Conservation (phyloP, 2,888 invertebrate species). For the Julus scanicus region DNA sequence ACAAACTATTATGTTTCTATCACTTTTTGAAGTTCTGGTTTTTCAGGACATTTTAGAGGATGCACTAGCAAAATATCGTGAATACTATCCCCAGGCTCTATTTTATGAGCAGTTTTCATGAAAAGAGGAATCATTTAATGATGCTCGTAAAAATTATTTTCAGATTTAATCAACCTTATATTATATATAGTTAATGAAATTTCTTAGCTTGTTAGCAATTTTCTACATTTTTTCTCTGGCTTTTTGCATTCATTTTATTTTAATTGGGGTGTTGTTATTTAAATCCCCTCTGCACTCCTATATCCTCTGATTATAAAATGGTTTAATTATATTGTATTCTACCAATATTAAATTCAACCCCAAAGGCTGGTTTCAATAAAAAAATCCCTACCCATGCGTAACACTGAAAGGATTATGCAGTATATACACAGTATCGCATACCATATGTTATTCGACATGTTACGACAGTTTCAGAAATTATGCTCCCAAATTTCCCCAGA, state of each 20-base stretch:
- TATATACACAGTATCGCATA: neutral
- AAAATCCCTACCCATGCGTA: neutral
- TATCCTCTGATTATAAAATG: slow-evolving; percentile 36
- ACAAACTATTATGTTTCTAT: slow-evolving; percentile 40
- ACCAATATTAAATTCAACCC: slow-evolving; percentile 40
- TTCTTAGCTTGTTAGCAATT: slow-evolving; percentile 31
- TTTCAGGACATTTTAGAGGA: neutral
- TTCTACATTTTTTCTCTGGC: neutral
- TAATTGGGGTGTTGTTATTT: slow-evolving; percentile 42
- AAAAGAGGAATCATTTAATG: slow-evolving; percentile 43
- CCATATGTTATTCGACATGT: neutral
- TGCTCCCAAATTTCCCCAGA: neutral
- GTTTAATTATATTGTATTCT: slow-evolving; percentile 28
- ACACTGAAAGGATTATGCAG: neutral
- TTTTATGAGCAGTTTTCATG: slow-evolving; percentile 40
- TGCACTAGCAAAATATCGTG: neutral
- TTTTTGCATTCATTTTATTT: slow-evolving; percentile 23
- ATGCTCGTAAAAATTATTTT: slow-evolving; percentile 40
- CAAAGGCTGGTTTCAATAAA: slow-evolving; percentile 1
- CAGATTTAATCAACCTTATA: slow-evolving; percentile 40
- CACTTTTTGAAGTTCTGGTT: slow-evolving; percentile 18
- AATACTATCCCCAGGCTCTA: neutral
- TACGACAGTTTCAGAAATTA: neutral
- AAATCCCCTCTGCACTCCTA: slow-evolving; percentile 3
- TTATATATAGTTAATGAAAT: slow-evolving; percentile 38